Conservation (phyloP, 2,888 invertebrate species). For the Congeria kusceri region DNA sequence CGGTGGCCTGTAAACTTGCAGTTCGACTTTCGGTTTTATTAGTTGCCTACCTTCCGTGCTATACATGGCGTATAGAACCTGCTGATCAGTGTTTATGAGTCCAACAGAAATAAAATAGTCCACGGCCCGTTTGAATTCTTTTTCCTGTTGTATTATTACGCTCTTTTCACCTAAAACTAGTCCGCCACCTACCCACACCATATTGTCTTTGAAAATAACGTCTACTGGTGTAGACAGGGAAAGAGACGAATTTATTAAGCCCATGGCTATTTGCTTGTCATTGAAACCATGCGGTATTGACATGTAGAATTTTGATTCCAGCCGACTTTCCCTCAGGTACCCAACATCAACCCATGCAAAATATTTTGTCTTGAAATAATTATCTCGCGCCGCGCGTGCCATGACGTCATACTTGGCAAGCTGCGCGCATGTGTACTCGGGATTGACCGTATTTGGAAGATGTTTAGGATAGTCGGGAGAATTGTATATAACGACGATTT, state of each 20-base stretch:
- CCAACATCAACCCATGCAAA: constrained; percentile 75
- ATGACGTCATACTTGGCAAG: constrained; percentile 71
- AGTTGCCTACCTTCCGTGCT: constrained; percentile 30
- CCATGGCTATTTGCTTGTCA: constrained; percentile 41
- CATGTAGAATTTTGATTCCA: constrained; percentile 52
- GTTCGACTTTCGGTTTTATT: constrained; percentile 47
- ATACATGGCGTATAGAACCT: constrained; percentile 54
- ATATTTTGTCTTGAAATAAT: constrained; percentile 61
- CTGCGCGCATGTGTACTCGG: constrained; percentile 70
- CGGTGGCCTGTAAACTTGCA: constrained; percentile 44
- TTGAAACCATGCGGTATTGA: constrained; percentile 24
- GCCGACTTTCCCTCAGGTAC: constrained; percentile 60
- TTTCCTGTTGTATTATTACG: constrained; percentile 36
- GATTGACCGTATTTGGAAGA: constrained; percentile 71
- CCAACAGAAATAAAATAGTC: constrained; percentile 42
- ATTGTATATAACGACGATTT: constrained; percentile 54
- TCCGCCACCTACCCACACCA: constrained; percentile 64
- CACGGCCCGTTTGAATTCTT: constrained; percentile 47
- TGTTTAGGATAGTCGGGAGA: constrained; percentile 67
- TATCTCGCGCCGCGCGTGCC: constrained; percentile 45
- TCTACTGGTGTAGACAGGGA: constrained; percentile 16
- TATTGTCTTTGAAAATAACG: constrained; percentile 54
- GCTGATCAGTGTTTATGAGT: constrained; percentile 61
- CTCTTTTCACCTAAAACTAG: constrained; percentile 47
- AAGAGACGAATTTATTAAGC: constrained; percentile 5